phyloP scores from a whole-genome alignment of 2,888 invertebrate genomes.

The Dyspetes luteomarginatus region DNA sequence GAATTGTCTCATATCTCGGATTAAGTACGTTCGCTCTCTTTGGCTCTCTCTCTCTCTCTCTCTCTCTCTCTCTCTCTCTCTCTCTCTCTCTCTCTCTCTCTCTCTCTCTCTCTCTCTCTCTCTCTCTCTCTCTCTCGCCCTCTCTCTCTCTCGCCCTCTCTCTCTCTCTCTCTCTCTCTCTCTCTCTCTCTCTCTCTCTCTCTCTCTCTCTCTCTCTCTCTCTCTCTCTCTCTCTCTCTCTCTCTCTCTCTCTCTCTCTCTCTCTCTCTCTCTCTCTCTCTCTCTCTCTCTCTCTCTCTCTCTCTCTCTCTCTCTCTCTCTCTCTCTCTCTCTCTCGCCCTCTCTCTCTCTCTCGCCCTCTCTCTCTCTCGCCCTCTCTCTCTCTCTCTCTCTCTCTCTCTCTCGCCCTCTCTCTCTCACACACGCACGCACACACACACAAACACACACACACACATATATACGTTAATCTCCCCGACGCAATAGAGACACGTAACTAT shows the following conservation, averaged over 20 bases:
- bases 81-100: neutral
- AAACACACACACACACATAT: too few species aligned
- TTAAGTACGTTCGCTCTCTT: constrained; percentile 50
- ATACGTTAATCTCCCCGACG: neutral
- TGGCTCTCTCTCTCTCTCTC: neutral
- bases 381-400: neutral
- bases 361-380: constrained; percentile 10
- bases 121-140: neutral
- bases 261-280: neutral
- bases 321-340: neutral
- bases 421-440: too few species aligned
- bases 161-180: neutral
- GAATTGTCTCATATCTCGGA: constrained; percentile 59
- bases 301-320: neutral
- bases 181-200: neutral
- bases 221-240: constrained; percentile 12
- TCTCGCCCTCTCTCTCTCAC: neutral
- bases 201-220: neutral
- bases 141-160: constrained; percentile 9
- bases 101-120: neutral
- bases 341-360: neutral
- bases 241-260: neutral
- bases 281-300: constrained; percentile 14
- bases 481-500: constrained; percentile 25
- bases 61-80: neutral